Evolutionary conservation across 37 sponge, comb jelly and placozoan species (phyloP).

Genomic region (Haliclona indistincta): DNA sequence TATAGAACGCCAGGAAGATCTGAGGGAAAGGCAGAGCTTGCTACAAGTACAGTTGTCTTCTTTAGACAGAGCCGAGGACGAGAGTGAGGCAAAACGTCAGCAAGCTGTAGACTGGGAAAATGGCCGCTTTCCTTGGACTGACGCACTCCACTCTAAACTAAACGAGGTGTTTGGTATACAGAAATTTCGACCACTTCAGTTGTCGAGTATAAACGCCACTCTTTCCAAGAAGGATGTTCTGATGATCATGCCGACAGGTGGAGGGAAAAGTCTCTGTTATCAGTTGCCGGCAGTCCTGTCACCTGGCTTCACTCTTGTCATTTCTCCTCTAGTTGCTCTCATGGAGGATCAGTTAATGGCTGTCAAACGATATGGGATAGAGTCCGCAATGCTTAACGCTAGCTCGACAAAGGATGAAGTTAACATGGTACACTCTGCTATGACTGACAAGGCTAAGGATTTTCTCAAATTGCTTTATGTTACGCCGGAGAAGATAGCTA

Average conservation of each 20-base stretch:
- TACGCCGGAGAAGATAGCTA: conserved; percentile 91
- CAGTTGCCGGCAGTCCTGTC: conserved; percentile 84
- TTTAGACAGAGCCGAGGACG: not conserved
- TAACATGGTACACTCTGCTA: conserved; percentile 36
- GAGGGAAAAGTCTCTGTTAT: conserved; percentile 97
- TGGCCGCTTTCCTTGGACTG: conserved; percentile 60
- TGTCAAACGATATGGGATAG: conserved; percentile 59
- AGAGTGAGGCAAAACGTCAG: not conserved
- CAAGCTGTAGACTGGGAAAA: conserved; percentile 50
- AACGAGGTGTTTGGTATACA: conserved; percentile 47
- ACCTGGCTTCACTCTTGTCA: conserved; percentile 84
- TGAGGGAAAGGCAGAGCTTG: conserved; percentile 29
- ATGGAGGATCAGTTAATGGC: conserved; percentile 94
- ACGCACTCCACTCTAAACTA: conserved; percentile 17
- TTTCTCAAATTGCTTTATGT: conserved; percentile 84
- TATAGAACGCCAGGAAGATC: conserved; percentile 34
- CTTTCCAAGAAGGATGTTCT: conserved; percentile 77
- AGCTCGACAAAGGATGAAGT: conserved; percentile 58
- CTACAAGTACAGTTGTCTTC: conserved; percentile 30
- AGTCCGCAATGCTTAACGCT: conserved; percentile 61
- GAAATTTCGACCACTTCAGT: conserved; percentile 80
- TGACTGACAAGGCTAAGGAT: conserved; percentile 39
- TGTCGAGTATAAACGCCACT: conserved; percentile 75
- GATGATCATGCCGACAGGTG: conserved; percentile 98
- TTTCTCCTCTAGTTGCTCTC: conserved; percentile 91